phyloP scores from a whole-genome alignment of 30 jellyfish, hydroid and myxozoan genomes.

The Hydractinia echinata region DNA sequence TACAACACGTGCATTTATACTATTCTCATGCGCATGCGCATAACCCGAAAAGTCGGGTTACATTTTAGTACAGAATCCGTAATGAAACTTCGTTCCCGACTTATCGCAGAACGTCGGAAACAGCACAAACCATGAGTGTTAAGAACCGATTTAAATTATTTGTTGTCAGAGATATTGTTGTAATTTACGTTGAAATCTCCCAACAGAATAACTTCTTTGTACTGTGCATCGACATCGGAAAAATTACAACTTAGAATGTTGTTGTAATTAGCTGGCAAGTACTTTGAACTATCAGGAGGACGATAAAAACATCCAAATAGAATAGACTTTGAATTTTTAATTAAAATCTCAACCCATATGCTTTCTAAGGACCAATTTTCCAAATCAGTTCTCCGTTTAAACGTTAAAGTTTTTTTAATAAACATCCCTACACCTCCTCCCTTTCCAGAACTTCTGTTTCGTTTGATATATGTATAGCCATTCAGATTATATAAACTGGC shows the following conservation, averaged over 20 bases:
- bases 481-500: no score
- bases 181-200: slow-evolving; percentile 28
- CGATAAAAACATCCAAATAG: slow-evolving; percentile 8
- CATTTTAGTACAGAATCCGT: no score
- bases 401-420: not conserved
- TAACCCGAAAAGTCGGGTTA: no score
- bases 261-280: slow-evolving; percentile 27
- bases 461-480: no score
- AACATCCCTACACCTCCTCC: not conserved
- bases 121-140: slow-evolving; percentile 30
- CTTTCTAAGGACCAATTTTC: not conserved
- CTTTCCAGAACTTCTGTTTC: not conserved
- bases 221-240: slow-evolving; percentile 21
- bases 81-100: no score
- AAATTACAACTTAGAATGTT: slow-evolving; percentile 16
- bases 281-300: slow-evolving; percentile 15
- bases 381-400: not conserved
- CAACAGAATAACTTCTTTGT: slow-evolving; percentile 42
- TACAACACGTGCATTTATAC: no score
- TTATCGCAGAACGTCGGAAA: no score
- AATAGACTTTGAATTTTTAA: not conserved
- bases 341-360: not conserved
- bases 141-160: slow-evolving; percentile 29
- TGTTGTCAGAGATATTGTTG: slow-evolving; percentile 16
- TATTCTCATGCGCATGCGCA: no score